Evolutionary conservation across 2,888 invertebrate genomes (phyloP), one percentile per base, ranked within the genome.

Genomic region (Auanema freiburgensis): DNA sequence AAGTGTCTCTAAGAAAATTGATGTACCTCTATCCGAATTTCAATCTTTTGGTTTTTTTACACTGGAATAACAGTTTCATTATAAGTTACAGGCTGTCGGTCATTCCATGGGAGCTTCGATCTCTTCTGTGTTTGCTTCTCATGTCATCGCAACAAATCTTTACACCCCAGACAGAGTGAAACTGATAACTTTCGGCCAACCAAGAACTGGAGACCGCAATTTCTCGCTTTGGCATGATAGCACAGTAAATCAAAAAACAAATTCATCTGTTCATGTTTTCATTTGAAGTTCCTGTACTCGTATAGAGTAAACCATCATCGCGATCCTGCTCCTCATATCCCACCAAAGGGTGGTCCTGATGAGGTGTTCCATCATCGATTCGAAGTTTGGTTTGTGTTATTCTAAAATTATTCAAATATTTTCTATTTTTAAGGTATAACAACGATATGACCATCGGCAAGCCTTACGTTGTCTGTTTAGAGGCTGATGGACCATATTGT

Each of bases 111-210:
- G 76, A 14, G 76, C 68, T 16, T 69, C 76, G 23, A 63, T 76
- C 46, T 71, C 74, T 14, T 74, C 73, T 0, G 65, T 76, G 23
- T 69, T 68, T 11, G 69, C 72, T 14, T 64, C 66, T 1, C 59
- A 70, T 23, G 23, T 76, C 2, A 64, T 76, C 14, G 60, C 66
- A 21, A 50, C 57, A 10, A 66, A 58, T 2, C 43, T 67, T 11
- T 65, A 53, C 41, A 58, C 65, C 3, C 52, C 73, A 2, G 65
- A 69, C 8, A 59, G 65, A n/a, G 63, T 76, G 10, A 57, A 63
- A 40, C 49, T 76, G 55, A 57, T 72, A 40, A 76, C 76, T 24
- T 70, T 76, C 58, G 76, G 76, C n/a, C 76, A 76, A 44, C 76
- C 76, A 2, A 64, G 76, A 43, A 70, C 70, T n/a, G 76, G 76